A percentile compares a stretch with the other conserved stretches of the same genome.
phyloP scores from a whole-genome alignment of 92 coral and sea anemone species.

The Pocillopora meandrina region DNA sequence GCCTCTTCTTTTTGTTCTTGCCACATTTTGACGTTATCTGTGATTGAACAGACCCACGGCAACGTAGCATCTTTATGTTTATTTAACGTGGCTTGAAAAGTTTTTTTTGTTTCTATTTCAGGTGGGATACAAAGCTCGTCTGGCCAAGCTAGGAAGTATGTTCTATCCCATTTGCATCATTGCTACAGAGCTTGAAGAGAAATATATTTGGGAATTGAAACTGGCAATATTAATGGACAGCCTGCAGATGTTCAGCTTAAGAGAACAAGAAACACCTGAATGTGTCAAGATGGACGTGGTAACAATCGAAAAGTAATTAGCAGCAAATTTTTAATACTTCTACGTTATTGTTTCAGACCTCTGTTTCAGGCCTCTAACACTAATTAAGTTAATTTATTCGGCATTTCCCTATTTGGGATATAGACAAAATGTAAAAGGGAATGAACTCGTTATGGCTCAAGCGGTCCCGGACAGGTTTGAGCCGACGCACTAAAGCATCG shows the following conservation, averaged over 20 bases:
- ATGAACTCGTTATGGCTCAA: too few relatives aligned
- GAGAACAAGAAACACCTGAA: neutral
- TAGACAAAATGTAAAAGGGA: too few relatives aligned
- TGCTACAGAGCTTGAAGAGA: neutral
- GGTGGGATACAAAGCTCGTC: constrained; percentile 5
- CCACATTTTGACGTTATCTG: too few relatives aligned
- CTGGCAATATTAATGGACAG: neutral
- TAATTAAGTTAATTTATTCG: too few relatives aligned
- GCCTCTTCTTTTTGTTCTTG: too few relatives aligned
- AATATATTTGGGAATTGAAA: neutral
- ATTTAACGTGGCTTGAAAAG: too few relatives aligned
- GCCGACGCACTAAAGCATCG: too few relatives aligned
- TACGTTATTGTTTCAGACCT: neutral
- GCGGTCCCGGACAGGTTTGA: too few relatives aligned
- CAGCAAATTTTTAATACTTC: neutral
- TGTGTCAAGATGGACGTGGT: neutral
- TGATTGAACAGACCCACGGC: too few relatives aligned
- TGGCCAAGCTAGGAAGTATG: neutral
- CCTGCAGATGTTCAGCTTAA: neutral
- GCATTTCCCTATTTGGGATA: too few relatives aligned
- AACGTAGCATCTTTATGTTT: too few relatives aligned
- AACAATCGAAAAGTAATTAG: neutral
- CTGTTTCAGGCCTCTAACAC: too few relatives aligned
- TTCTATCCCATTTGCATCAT: neutral
- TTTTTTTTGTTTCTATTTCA: neutral